Conservation (phyloP, 2,888 invertebrate genomes). For the Pristionchus fissidentatus region DNA sequence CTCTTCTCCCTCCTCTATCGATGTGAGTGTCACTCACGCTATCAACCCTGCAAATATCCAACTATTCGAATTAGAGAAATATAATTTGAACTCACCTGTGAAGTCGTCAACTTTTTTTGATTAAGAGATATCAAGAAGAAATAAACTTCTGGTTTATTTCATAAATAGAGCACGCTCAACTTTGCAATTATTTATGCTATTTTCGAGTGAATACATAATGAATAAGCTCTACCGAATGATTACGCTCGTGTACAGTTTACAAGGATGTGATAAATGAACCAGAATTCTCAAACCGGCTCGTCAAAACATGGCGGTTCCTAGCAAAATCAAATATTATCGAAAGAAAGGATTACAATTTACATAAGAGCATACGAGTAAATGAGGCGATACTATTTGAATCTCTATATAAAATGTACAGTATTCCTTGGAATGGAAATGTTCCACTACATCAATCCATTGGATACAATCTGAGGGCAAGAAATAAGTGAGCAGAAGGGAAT, state of each 20-base stretch:
- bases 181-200: conserved; percentile 17
- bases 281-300: conserved; percentile 9
- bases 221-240: conserved; percentile 25
- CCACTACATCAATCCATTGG: too few relatives aligned
- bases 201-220: not conserved
- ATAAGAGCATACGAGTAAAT: not conserved
- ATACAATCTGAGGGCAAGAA: too few relatives aligned
- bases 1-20: too few relatives aligned
- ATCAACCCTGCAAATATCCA: too few relatives aligned
- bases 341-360: not conserved
- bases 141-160: too few relatives aligned
- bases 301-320: conserved; percentile 16
- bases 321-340: not conserved
- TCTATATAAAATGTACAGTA: conserved; percentile 29
- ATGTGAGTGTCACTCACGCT: too few relatives aligned
- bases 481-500: too few relatives aligned
- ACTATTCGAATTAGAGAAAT: too few relatives aligned
- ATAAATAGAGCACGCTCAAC: too few relatives aligned
- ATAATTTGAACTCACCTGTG: too few relatives aligned
- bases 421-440: too few relatives aligned
- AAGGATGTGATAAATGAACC: conserved; percentile 1
- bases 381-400: conserved; percentile 16
- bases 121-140: too few relatives aligned
- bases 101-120: conserved; percentile 32
- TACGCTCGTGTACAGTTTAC: not conserved